Conservation (phyloP, 2,797 vertebrate species). For the Coracias cyanogaster region DNA sequence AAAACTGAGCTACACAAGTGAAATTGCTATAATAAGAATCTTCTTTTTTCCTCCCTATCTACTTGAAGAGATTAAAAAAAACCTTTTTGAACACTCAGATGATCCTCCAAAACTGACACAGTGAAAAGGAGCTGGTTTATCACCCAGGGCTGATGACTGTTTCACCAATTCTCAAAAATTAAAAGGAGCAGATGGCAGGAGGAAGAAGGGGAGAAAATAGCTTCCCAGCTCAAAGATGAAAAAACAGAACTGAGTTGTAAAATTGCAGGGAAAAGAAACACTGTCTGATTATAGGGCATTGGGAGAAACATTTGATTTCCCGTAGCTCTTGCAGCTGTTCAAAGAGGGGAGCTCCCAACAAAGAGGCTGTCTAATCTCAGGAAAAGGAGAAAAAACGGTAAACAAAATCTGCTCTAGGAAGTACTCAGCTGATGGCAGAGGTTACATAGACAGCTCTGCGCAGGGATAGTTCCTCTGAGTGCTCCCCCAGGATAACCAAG, state of each 20-base stretch:
- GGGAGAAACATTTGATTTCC: constrained; percentile 7
- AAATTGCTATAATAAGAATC: background rate
- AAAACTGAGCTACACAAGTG: background rate
- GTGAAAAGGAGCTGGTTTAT: background rate
- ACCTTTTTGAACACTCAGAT: background rate
- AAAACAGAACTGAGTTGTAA: background rate
- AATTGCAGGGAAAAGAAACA: background rate
- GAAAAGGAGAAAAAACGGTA: background rate
- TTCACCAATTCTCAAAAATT: background rate
- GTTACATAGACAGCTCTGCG: background rate
- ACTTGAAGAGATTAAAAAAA: background rate
- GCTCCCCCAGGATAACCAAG: background rate
- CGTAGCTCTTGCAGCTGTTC: constrained; percentile 12
- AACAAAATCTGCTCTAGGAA: background rate
- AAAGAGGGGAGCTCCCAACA: background rate
- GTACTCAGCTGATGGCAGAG: background rate
- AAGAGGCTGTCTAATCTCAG: background rate
- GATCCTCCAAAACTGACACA: background rate
- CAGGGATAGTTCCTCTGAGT: background rate
- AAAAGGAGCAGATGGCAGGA: constrained; percentile 48
- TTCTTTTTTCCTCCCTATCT: background rate
- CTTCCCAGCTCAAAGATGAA: background rate
- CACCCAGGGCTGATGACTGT: background rate
- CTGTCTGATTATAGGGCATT: background rate
- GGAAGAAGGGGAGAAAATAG: constrained; percentile 43